Conservation (phyloP, 2,888 invertebrate genomes). For the Epistrophe eligans region DNA sequence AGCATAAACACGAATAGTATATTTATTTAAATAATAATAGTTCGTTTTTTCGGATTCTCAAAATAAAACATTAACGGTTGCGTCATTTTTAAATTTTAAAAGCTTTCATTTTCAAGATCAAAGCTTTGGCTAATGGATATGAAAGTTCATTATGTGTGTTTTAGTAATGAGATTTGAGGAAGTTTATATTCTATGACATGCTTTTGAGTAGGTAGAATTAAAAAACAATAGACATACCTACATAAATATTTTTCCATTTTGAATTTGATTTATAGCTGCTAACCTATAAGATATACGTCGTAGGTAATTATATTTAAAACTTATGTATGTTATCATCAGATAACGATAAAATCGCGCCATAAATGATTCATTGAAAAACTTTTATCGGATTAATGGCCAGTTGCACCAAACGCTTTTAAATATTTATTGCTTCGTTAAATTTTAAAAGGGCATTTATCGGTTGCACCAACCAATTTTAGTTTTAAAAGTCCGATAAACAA, state of each 20-base stretch:
- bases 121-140: background rate
- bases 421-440: no score
- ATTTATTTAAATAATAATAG: constrained; percentile 57
- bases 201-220: background rate
- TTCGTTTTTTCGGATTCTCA: constrained; percentile 29
- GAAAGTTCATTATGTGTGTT: background rate
- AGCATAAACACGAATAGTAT: constrained; percentile 32
- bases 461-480: no score
- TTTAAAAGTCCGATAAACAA: no score
- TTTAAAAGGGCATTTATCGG: no score
- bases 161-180: constrained; percentile 13
- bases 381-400: background rate
- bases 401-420: no score
- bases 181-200: constrained; percentile 13
- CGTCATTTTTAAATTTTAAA: constrained; percentile 44
- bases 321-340: constrained; percentile 34
- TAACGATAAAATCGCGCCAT: constrained; percentile 11
- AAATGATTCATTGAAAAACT: background rate
- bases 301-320: background rate
- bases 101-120: constrained; percentile 37
- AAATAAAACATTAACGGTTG: constrained; percentile 42
- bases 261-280: background rate
- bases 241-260: background rate
- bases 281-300: background rate
- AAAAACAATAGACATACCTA: background rate